phyloP scores from a whole-genome alignment of 2,113 vertebrate species.

The Copsychus sechellarum region DNA sequence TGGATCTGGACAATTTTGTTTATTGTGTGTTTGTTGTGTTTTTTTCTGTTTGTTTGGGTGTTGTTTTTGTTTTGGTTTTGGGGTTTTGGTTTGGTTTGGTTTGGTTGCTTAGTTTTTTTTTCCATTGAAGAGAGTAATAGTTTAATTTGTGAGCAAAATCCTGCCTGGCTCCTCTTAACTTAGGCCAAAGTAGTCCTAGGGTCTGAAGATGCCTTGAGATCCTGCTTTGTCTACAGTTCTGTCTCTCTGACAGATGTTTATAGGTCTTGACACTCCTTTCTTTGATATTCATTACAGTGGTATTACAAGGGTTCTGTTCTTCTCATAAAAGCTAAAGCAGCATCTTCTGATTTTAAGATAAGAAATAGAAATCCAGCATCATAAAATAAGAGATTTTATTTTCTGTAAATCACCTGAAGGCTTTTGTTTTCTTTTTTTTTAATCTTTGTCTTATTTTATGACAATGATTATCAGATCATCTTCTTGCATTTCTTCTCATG shows the following conservation, averaged over 20 bases:
- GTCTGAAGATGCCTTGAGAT: not conserved
- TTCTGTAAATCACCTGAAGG: not conserved
- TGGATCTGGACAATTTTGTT: not conserved
- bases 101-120: not conserved
- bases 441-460: not conserved
- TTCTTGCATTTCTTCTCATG: not conserved
- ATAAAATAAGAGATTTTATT: not conserved
- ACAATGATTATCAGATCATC: not conserved
- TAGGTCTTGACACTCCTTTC: not conserved
- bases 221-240: not conserved
- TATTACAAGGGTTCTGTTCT: not conserved
- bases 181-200: not conserved
- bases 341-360: not conserved
- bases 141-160: not conserved
- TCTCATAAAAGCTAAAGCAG: not conserved
- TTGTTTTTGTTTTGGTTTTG: too few relatives aligned
- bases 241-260: not conserved
- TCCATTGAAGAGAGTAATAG: not conserved
- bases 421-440: not conserved
- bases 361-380: not conserved
- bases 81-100: not conserved
- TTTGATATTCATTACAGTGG: not conserved
- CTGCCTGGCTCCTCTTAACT: not conserved
- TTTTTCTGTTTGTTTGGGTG: not conserved
- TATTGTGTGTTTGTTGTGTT: not conserved